Conservation (phyloP, 2,888 invertebrate species). For the Meteorus cinctellus region DNA sequence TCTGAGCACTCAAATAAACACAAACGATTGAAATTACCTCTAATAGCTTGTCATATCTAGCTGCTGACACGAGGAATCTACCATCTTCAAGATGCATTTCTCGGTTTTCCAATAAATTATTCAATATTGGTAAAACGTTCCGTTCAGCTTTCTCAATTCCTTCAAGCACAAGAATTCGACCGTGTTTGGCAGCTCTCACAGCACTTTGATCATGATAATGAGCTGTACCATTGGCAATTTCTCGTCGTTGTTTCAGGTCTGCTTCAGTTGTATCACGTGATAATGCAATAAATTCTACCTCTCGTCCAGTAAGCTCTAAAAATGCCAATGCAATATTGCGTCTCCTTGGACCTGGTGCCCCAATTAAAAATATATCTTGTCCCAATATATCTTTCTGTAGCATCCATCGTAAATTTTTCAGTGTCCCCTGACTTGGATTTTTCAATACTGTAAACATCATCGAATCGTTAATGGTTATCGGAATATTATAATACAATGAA, state of each 20-base stretch:
- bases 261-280: conserved; percentile 98
- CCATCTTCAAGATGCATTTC: conserved; percentile 99
- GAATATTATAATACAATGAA: conserved; percentile 20
- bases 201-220: conserved; percentile 97
- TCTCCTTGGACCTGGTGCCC: conserved; percentile 89
- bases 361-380: conserved; percentile 96
- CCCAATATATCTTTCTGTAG: conserved; percentile 94
- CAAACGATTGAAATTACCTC: conserved; percentile 76
- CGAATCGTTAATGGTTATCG: neutral
- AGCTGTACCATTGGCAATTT: conserved; percentile 91
- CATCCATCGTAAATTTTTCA: conserved; percentile 94
- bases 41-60: conserved; percentile 91
- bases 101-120: conserved; percentile 96
- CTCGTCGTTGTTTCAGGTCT: conserved; percentile 95
- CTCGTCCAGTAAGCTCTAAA: conserved; percentile 90
- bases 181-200: conserved; percentile 92
- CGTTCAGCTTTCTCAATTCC: conserved; percentile 98
- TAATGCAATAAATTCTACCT: conserved; percentile 94
- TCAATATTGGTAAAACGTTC: conserved; percentile 96
- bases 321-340: conserved; percentile 90
- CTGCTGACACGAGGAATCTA: conserved; percentile 90
- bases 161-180: conserved; percentile 91
- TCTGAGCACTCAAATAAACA: too few relatives aligned
- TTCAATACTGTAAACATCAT: conserved; percentile 74
- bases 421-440: conserved; percentile 80